Percentiles rank a stretch among this genome's conserved stretches.
Conservation (phyloP, 2,113 vertebrate species). For the Alaudala cheleensis region DNA sequence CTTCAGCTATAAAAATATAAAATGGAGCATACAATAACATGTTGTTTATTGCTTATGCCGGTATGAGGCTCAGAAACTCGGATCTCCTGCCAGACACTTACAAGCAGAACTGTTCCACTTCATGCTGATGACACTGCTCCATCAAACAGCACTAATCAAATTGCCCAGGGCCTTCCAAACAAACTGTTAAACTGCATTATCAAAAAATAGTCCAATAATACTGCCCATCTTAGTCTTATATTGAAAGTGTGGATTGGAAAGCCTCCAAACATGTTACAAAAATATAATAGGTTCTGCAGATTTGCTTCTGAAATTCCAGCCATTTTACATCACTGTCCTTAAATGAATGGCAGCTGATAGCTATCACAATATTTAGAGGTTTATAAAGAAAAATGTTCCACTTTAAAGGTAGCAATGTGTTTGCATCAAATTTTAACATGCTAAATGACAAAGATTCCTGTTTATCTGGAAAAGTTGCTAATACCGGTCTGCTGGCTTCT, state of each 20-base stretch:
- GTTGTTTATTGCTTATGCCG: conserved; percentile 67
- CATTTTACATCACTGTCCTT: conserved; percentile 54
- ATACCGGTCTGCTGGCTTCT: neutral
- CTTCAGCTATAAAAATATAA: conserved; percentile 65
- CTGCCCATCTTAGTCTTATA: conserved; percentile 54
- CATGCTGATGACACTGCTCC: conserved; percentile 54
- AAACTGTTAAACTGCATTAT: conserved; percentile 67
- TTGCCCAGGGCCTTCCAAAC: conserved; percentile 70
- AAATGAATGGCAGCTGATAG: conserved; percentile 48
- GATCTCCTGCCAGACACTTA: conserved; percentile 68
- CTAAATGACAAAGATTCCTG: neutral
- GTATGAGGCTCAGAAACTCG: conserved; percentile 58
- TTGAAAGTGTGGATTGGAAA: conserved; percentile 56
- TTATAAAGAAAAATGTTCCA: conserved; percentile 49
- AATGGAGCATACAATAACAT: conserved; percentile 68
- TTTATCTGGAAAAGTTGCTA: conserved; percentile 2
- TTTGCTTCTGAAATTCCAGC: conserved; percentile 55
- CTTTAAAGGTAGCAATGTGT: conserved; percentile 41
- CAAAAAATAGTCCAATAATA: conserved; percentile 56
- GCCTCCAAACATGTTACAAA: conserved; percentile 49
- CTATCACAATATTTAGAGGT: conserved; percentile 60
- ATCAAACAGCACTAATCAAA: conserved; percentile 65
- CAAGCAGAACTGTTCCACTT: conserved; percentile 66
- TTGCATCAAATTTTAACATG: conserved; percentile 45
- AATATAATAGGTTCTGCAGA: conserved; percentile 33